A percentile compares a stretch with the other conserved stretches of the same genome.
Conservation (phyloP, 2,888 invertebrate genomes). For the Lottia scabra region DNA sequence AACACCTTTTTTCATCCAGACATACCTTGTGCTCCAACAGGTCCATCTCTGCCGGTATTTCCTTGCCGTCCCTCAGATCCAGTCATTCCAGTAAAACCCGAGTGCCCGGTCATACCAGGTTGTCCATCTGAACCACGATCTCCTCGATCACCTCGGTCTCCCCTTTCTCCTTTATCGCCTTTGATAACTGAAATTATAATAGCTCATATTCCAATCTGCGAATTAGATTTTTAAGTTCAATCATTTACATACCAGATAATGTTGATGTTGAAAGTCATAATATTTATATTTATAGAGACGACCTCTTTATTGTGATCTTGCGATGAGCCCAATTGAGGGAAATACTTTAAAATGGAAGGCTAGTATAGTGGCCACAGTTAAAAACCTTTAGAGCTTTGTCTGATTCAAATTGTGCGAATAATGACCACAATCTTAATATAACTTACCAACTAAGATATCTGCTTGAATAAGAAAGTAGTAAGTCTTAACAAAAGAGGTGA, state of each 20-base stretch:
- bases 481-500: conserved; percentile 10
- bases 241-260: too few relatives aligned
- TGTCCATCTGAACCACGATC: neutral
- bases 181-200: neutral
- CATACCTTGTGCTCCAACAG: neutral
- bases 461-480: conserved; percentile 16
- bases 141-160: neutral
- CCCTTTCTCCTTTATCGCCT: neutral
- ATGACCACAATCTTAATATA: too few relatives aligned
- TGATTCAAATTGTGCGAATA: too few relatives aligned
- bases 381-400: too few relatives aligned
- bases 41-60: neutral
- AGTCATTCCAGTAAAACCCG: neutral
- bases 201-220: too few relatives aligned
- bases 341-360: too few relatives aligned
- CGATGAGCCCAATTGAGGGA: too few relatives aligned
- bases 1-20: neutral
- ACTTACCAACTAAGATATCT: conserved; percentile 2
- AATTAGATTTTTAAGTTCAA: too few relatives aligned
- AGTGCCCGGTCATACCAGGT: neutral
- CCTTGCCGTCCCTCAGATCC: neutral
- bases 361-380: too few relatives aligned
- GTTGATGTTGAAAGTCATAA: too few relatives aligned
- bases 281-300: too few relatives aligned
- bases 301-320: too few relatives aligned